phyloP scores from a whole-genome alignment of 2,797 vertebrate species.

The Craterocephalus amniculus region DNA sequence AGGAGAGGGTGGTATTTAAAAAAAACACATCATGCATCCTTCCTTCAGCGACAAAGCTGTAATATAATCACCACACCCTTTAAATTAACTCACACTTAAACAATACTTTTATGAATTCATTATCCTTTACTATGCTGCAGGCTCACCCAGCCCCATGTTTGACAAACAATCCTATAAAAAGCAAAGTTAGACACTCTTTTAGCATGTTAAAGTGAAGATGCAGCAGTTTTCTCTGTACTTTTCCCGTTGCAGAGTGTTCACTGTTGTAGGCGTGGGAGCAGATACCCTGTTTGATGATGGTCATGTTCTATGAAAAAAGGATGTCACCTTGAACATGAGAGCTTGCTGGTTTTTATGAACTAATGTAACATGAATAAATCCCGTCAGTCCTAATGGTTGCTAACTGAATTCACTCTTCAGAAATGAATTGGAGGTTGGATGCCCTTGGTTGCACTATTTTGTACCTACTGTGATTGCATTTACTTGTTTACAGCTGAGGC shows the following conservation, averaged over 20 bases:
- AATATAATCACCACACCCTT: slow-evolving; percentile 9
- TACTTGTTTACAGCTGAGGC: neutral
- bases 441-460: neutral
- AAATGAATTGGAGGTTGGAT: neutral
- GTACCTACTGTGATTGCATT: slow-evolving; percentile 1
- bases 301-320: neutral
- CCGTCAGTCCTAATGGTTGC: neutral
- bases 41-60: neutral
- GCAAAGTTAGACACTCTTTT: slow-evolving; percentile 23
- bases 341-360: neutral
- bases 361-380: neutral
- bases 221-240: slow-evolving; percentile 5
- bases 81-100: slow-evolving; percentile 26
- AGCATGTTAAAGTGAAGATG: slow-evolving; percentile 27
- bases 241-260: neutral
- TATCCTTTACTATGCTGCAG: slow-evolving; percentile 39
- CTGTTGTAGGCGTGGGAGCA: neutral
- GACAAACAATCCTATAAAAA: slow-evolving; percentile 59
- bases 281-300: no score
- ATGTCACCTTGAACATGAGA: neutral
- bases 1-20: slow-evolving; percentile 16
- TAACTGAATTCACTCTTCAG: neutral
- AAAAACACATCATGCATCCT: slow-evolving; percentile 24
- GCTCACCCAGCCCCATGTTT: slow-evolving; percentile 38
- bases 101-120: slow-evolving; percentile 53